Base-by-base conservation (phyloP, 1,140 invertebrate species). In the Macrotrachela quadricornifera region DNA sequence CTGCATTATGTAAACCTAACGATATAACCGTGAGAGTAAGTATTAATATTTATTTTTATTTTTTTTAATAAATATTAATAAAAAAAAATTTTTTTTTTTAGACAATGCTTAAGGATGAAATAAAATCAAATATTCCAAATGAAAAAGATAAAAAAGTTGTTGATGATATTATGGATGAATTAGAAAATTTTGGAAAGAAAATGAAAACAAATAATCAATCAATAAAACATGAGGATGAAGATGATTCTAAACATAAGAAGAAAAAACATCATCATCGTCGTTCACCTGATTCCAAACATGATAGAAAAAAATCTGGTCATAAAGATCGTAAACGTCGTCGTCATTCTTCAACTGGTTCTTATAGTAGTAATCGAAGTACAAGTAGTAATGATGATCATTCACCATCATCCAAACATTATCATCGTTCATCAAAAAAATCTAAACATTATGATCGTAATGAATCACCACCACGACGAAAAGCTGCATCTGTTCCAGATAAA, bases 1-100 rank as follows among this genome's bases (percentile, higher is more conserved):
- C 90, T 46, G 85, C 80, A 15, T 69, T 96, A 36, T 83, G 86
- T 0, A 71, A 94, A 46, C 83, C 88, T 10, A 87, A 96, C 75
- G 78, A 87, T 57, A 75, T 75, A 6, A 60, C 60, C 36, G 64
- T 69, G 44, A 56, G 63, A 11, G 6, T 30, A n/a, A n/a, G n/a
- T n/a, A n/a, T n/a, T n/a, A n/a, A n/a, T n/a, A n/a, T n/a, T n/a
- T n/a, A n/a, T n/a, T n/a, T n/a, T n/a, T n/a, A n/a, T n/a, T n/a
- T n/a, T n/a, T n/a, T n/a, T n/a, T n/a, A n/a, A n/a, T n/a, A n/a
- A n/a, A n/a, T n/a, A n/a, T n/a, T n/a, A n/a, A n/a, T n/a, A n/a
- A n/a, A n/a, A n/a, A n/a, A n/a, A n/a, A n/a, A n/a, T n/a, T n/a
- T n/a, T n/a, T n/a, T n/a, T n/a, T n/a, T n/a, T n/a, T n/a, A n/a